A percentile compares a stretch with the other conserved stretches of the same genome.
Conservation (phyloP, 2,113 vertebrate genomes). For the Phasianus colchicus region DNA sequence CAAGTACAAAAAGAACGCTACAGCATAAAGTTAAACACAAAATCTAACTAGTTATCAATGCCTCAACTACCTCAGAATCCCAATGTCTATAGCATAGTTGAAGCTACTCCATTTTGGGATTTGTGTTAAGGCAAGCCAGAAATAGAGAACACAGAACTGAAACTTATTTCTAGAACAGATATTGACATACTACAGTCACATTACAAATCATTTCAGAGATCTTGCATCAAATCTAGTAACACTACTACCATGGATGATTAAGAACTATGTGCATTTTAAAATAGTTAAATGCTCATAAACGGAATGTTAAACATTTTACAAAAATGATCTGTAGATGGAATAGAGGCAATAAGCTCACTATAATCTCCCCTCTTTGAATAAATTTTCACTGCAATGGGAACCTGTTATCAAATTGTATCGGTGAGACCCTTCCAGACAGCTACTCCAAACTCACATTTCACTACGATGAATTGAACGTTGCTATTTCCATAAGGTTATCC, state of each 20-base stretch:
- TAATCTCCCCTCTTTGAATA: neutral
- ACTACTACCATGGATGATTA: neutral
- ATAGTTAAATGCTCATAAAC: neutral
- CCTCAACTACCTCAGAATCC: neutral
- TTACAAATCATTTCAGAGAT: neutral
- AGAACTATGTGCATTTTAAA: neutral
- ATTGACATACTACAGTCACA: neutral
- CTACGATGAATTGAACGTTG: neutral
- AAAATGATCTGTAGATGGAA: neutral
- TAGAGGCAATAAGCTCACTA: neutral
- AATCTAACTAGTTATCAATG: neutral
- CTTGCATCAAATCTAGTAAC: neutral
- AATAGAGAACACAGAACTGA: neutral
- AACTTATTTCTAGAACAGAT: neutral
- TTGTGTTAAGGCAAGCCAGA: neutral
- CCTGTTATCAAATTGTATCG: neutral
- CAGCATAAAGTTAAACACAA: neutral
- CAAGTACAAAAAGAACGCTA: neutral
- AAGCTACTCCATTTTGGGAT: neutral
- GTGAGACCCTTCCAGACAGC: constrained; percentile 28
- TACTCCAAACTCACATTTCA: constrained; percentile 3
- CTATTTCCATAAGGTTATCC: constrained; percentile 41
- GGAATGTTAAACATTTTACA: neutral
- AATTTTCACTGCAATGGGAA: constrained; percentile 27
- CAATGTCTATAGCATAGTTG: neutral